A percentile compares a stretch with the other conserved stretches of the same genome.
These are phyloP conservation scores for Holothuria glaberrima DNA, from an alignment of 35 echinoderm and acorn worm genomes.

Conservation along the genomic window DNA sequence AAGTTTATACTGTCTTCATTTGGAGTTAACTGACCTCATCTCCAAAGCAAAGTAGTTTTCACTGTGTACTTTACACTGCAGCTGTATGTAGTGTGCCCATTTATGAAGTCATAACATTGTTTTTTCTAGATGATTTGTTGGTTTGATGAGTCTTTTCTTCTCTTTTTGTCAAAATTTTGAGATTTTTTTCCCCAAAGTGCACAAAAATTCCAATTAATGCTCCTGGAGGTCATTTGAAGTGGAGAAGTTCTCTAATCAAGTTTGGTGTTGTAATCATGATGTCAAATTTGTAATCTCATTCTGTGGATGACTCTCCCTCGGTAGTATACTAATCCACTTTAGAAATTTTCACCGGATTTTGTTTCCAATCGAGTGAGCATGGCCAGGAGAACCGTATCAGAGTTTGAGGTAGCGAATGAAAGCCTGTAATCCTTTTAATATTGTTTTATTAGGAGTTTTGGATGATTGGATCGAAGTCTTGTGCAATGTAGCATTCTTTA, in stretches of 20 bases:
- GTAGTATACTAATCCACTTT: conserved; percentile 61
- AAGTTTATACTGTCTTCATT: too few relatives aligned
- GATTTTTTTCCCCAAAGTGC: conserved; percentile 41
- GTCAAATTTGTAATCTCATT: conserved; percentile 71
- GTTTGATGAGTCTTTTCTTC: conserved; percentile 1
- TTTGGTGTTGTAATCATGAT: conserved; percentile 59
- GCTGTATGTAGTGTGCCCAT: neutral
- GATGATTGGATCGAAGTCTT: conserved; percentile 58
- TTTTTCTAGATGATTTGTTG: neutral
- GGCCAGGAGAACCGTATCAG: conserved; percentile 28
- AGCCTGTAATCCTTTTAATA: conserved; percentile 64
- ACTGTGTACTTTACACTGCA: neutral
- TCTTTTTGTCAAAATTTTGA: conserved; percentile 35
- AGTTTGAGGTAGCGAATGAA: conserved; percentile 50
- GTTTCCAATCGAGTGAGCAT: conserved; percentile 63
- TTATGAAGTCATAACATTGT: conserved; percentile 1
- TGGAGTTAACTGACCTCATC: too few relatives aligned
- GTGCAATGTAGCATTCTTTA: conserved; percentile 56
- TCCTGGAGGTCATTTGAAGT: conserved; percentile 56
- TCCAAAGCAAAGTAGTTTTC: too few relatives aligned
- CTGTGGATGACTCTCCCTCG: conserved; percentile 22
- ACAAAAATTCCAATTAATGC: conserved; percentile 34
- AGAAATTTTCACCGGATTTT: conserved; percentile 52
- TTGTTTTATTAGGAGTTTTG: conserved; percentile 62
- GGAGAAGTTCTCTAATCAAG: conserved; percentile 53